Evolutionary conservation across 1,140 invertebrate species (phyloP), one percentile per base, ranked within the genome.

Genomic region (Pseudomyrmex sp.): DNA sequence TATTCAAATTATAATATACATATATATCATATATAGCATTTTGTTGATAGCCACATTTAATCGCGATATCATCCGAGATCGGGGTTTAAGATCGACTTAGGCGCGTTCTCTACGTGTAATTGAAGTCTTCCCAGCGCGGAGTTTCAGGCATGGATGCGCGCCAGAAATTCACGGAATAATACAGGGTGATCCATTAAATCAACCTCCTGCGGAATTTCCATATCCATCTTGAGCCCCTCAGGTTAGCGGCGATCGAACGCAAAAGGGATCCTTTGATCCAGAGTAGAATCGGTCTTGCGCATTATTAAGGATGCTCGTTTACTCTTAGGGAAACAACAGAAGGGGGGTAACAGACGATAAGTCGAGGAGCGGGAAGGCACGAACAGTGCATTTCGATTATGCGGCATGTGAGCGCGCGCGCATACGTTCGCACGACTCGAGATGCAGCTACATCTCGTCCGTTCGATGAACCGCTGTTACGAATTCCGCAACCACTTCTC

Each of bases 271-370:
- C 87, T 88, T 88, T 88, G 83, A 88, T 88, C 87, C 54, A 23
- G 2, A 69, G 18, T 46, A 68, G 74, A 84, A 84, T 86, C 66
- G 66, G 72, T 82, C 84, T 86, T 86, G 88, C 61, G 79, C 88
- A 86, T 89, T 84, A 86, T 86, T 82, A 79, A 89, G 88, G 87
- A 86, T 50, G 58, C 23, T 72, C 84, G 75, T 87, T 88, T 77
- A 61, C 46, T 46, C 15, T 13, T 9, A n/a, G 5, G n/a, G 52
- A 61, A n/a, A 58, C 26, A 3, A 4, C 20, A 48, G 23, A 44
- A 0, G 1, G 35, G 3, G 0, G 8, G 9, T 20, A 10, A 15
- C 0, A 44, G 18, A 50, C 20, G 59, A 54, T 54, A 75, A 75
- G n/a, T n/a, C 48, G n/a, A 46, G 70, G 70, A 52, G 15, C 48